phyloP scores from a whole-genome alignment of 2,113 vertebrate genomes.

The Cnemophilus loriae region DNA sequence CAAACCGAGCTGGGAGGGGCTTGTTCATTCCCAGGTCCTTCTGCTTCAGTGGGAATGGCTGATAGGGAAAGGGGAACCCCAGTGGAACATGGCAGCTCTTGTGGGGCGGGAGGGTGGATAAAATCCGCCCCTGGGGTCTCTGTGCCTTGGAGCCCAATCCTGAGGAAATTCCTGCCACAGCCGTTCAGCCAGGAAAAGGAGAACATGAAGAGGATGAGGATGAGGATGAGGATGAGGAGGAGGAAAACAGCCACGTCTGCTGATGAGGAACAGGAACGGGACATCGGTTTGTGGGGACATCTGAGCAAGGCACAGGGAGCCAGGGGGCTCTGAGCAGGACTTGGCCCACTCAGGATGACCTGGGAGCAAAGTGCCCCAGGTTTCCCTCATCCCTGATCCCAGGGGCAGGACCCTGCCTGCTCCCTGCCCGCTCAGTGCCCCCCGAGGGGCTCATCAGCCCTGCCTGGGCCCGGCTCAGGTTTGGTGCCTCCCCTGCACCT shows the following conservation, averaged over 20 bases:
- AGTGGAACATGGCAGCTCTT: background rate
- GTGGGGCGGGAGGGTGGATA: background rate
- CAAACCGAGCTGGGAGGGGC: background rate
- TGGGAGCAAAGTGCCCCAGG: background rate
- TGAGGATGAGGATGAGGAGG: background rate
- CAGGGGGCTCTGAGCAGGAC: background rate
- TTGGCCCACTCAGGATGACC: rapidly evolving
- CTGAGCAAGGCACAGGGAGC: too few species aligned
- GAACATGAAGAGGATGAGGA: rapidly evolving
- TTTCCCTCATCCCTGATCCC: background rate
- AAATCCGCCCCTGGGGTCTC: background rate
- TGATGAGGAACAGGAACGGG: background rate
- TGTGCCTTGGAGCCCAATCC: rapidly evolving
- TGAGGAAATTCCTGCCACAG: background rate
- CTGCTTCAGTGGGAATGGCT: background rate
- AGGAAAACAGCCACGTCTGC: background rate
- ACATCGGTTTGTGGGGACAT: rapidly evolving
- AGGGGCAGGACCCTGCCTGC: rapidly evolving
- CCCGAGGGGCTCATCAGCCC: background rate
- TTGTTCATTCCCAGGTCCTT: background rate
- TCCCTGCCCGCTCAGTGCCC: background rate
- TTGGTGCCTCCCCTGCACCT: background rate
- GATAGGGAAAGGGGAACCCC: background rate
- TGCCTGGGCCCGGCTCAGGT: rapidly evolving
- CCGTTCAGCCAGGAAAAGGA: background rate